phyloP scores from a whole-genome alignment of 2,888 invertebrate species.

The Sialis fuliginosa region DNA sequence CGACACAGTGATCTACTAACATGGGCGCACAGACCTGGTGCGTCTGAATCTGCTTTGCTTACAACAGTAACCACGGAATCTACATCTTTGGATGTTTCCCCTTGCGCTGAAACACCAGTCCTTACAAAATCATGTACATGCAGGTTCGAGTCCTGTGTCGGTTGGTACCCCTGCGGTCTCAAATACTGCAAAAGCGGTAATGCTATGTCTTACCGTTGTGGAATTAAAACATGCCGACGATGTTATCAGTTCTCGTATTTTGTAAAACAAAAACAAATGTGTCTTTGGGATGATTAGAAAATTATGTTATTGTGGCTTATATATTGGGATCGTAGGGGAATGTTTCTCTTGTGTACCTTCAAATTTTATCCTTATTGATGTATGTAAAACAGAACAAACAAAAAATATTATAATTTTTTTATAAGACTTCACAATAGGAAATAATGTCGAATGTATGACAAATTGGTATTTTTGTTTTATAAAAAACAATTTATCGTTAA shows the following conservation, averaged over 20 bases:
- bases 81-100: background rate
- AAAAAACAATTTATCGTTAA: too few relatives aligned
- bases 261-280: constrained; percentile 65
- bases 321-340: too few relatives aligned
- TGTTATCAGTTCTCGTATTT: constrained; percentile 80
- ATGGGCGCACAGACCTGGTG: constrained; percentile 62
- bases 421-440: too few relatives aligned
- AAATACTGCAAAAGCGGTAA: constrained; percentile 68
- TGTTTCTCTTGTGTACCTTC: too few relatives aligned
- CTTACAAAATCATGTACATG: constrained; percentile 64
- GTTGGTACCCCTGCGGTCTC: constrained; percentile 91
- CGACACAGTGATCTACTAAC: constrained; percentile 59
- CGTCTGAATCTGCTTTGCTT: constrained; percentile 52
- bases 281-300: constrained; percentile 58
- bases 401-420: too few relatives aligned
- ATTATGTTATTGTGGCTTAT: too few relatives aligned
- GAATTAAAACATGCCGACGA: constrained; percentile 87
- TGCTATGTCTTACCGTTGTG: constrained; percentile 59
- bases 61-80: constrained; percentile 26
- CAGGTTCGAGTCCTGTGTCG: constrained; percentile 73
- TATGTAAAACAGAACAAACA: too few relatives aligned
- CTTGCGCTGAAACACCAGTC: constrained; percentile 48
- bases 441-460: too few relatives aligned
- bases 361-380: too few relatives aligned
- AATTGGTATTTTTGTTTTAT: too few relatives aligned